These are phyloP conservation scores for Sesamia nonagrioides DNA, from an alignment of 1,140 invertebrate genomes.

Conservation along the genomic window DNA sequence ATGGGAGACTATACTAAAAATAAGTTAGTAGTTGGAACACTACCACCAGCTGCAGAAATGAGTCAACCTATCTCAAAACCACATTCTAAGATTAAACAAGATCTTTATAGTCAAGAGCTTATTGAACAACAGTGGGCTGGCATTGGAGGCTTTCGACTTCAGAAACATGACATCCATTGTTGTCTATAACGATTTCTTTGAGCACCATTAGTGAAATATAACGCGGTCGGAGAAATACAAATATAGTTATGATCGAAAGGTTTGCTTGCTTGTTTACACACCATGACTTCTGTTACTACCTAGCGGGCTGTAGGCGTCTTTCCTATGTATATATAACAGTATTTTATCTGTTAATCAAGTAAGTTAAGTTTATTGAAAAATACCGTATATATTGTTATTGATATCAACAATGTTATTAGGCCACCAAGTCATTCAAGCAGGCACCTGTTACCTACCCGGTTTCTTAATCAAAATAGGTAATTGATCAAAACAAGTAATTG, in stretches of 20 bases:
- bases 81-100: slow-evolving; percentile 7
- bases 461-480: too few relatives aligned
- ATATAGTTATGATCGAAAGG: slow-evolving; percentile 18
- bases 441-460: too few relatives aligned
- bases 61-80: slow-evolving; percentile 15
- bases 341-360: background rate
- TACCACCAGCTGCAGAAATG: slow-evolving; percentile 21
- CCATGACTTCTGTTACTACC: slow-evolving; percentile 3
- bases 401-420: too few relatives aligned
- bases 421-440: too few relatives aligned
- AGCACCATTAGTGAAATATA: slow-evolving; percentile 37
- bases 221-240: slow-evolving; percentile 17
- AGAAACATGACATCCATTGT: slow-evolving; percentile 26
- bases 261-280: slow-evolving; percentile 7
- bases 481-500: too few relatives aligned
- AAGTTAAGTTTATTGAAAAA: background rate
- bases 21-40: slow-evolving; percentile 8
- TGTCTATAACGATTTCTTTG: slow-evolving; percentile 39
- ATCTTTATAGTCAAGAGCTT: background rate
- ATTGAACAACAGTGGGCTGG: background rate
- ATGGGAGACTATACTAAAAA: slow-evolving; percentile 28
- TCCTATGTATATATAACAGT: background rate
- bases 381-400: too few relatives aligned
- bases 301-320: background rate
- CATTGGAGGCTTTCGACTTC: too few relatives aligned